Percentiles rank a stretch among this genome's conserved stretches.
These are phyloP conservation scores for Amniataba percoides DNA, from an alignment of 2,797 vertebrate genomes.

Conservation along the genomic window DNA sequence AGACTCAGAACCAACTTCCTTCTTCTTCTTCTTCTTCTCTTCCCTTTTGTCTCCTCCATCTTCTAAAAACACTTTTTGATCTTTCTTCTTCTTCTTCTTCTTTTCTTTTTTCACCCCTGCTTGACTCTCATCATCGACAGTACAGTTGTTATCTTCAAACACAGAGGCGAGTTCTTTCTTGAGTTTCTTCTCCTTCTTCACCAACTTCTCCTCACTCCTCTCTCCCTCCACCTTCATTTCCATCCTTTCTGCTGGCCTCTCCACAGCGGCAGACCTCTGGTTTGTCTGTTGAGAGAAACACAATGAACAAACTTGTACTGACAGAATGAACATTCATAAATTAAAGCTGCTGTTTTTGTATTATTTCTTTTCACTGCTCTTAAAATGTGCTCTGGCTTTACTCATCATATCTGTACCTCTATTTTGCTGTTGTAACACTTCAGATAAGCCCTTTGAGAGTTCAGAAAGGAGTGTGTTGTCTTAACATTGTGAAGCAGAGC, in stretches of 20 bases:
- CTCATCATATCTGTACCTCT: no score
- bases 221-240: constrained; percentile 44
- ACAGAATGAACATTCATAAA: neutral
- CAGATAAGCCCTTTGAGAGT: no score
- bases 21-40: constrained; percentile 53
- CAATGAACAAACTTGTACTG: neutral
- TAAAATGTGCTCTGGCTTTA: no score
- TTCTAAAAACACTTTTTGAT: neutral
- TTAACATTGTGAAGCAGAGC: no score
- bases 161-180: constrained; percentile 39
- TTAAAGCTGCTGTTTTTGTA: no score
- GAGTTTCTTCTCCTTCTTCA: constrained; percentile 64
- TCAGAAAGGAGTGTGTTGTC: no score
- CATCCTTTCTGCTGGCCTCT: neutral
- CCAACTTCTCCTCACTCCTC: neutral
- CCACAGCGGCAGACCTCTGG: neutral
- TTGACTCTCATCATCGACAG: neutral
- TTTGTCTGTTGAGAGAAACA: constrained; percentile 38
- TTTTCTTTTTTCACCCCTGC: constrained; percentile 37
- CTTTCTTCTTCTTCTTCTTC: constrained; percentile 54
- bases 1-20: constrained; percentile 14
- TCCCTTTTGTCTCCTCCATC: constrained; percentile 16
- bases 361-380: no score
- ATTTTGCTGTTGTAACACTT: no score
- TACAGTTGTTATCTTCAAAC: neutral